These are phyloP conservation scores for Empis stercorea DNA, from an alignment of 2,888 invertebrate genomes.

Conservation along the genomic window DNA sequence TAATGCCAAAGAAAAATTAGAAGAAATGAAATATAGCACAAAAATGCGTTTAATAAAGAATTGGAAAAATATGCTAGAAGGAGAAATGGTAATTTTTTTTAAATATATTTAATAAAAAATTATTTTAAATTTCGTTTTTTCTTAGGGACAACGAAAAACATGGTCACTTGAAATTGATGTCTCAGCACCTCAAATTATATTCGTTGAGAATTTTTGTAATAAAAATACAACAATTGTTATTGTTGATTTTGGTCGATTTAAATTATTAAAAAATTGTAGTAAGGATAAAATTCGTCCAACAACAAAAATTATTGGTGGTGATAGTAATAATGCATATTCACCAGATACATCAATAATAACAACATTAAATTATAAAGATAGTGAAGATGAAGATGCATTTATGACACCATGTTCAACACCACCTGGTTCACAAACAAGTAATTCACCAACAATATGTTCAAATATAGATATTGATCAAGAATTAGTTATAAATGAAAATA, in stretches of 20 bases:
- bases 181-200: conserved; percentile 83
- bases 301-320: conserved; percentile 14
- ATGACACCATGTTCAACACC: conserved; percentile 82
- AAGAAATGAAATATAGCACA: conserved; percentile 53
- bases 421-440: conserved; percentile 56
- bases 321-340: conserved; percentile 3
- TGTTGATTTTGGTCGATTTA: conserved; percentile 80
- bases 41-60: conserved; percentile 62
- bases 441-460: conserved; percentile 33
- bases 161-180: conserved; percentile 88
- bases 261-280: conserved; percentile 26
- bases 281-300: conserved; percentile 14
- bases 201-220: conserved; percentile 69
- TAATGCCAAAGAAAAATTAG: conserved; percentile 39
- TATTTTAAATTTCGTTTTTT: conserved; percentile 1
- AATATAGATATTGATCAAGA: conserved; percentile 41
- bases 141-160: conserved; percentile 49
- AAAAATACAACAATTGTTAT: conserved; percentile 65
- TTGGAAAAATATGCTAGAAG: conserved; percentile 60
- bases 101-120: conserved; percentile 4
- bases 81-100: conserved; percentile 44
- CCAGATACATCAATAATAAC: conserved; percentile 10
- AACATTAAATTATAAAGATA: conserved; percentile 19
- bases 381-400: conserved; percentile 50
- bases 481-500: conserved; percentile 44